Evolutionary conservation across 2,888 invertebrate genomes (phyloP), one percentile per base, ranked within the genome.

Genomic region (Chrysolina haemoptera): DNA sequence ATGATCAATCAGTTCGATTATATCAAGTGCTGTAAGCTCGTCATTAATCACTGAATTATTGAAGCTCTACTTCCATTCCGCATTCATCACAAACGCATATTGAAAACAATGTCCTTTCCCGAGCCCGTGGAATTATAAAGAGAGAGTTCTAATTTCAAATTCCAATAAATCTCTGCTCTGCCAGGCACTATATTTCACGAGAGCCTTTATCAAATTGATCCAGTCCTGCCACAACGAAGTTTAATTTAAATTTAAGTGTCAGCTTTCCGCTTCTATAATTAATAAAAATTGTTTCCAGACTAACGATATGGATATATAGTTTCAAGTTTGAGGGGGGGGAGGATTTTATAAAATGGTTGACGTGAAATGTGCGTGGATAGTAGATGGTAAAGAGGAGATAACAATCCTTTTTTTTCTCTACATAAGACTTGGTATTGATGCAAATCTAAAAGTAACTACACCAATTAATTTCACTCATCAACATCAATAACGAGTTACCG

Each of bases 141-240:
- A n/a, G 35, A 12, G 10, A 59, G 35, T 22, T 59, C n/a, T 50
- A 66, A 66, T 66, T 50, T 35, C 14, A 50, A 27, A 66, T 50
- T 66, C 18, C 16, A 66, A 66, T 66, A 35, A 66, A 66, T 66
- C 66, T 53, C 50, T 66, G 5, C 65, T 27, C 27, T 48, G 66
- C 22, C 16, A 50, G n/a, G 50, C 50, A 50, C 48, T 27, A 48
- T 48, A 35, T n/a, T 16, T 27, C 46, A 65, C 6, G 12, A 16
- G 48, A 22, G n/a, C 35, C 35, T 50, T 40, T 50, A 66, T 40
- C 22, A 18, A 66, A 35, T 18, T 35, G 50, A 50, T 66, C 35
- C 27, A 66, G 46, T 20, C 41, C 27, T 65, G 65, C 12, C n/a
- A 65, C 11, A n/a, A 20, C n/a, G n/a, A 40, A 16, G n/a, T 65